phyloP scores from a whole-genome alignment of 2,888 invertebrate genomes.

The Chrysolina americana region DNA sequence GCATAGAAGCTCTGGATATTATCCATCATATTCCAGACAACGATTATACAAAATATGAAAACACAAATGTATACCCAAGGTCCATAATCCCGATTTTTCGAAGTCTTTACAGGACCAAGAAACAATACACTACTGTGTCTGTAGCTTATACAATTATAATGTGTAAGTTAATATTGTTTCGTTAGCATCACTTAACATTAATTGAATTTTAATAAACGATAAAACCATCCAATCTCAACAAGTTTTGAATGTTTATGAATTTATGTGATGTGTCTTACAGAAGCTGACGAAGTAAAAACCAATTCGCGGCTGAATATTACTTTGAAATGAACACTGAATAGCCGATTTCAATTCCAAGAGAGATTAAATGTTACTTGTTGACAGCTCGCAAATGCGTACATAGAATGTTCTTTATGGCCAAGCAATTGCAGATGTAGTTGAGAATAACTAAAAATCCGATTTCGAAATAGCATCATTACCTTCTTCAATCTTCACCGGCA shows the following conservation, averaged over 20 bases:
- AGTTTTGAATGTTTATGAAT: neutral
- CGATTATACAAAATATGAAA: too few species aligned
- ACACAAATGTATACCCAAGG: too few species aligned
- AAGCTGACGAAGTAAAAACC: neutral
- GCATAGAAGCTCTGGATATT: too few species aligned
- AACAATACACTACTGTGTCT: too few species aligned
- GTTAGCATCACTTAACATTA: too few species aligned
- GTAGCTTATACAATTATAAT: too few species aligned
- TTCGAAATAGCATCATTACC: neutral
- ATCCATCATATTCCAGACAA: too few species aligned
- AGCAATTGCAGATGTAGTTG: neutral
- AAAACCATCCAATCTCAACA: neutral
- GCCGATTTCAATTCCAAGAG: neutral
- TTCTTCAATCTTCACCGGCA: constrained; percentile 5
- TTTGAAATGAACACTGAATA: neutral
- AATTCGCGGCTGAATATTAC: neutral
- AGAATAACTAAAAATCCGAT: neutral
- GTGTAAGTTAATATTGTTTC: too few species aligned
- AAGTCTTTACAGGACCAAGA: too few species aligned
- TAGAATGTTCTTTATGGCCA: neutral
- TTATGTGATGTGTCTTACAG: neutral
- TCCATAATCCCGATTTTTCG: too few species aligned
- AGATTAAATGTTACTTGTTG: constrained; percentile 1
- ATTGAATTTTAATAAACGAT: too few species aligned
- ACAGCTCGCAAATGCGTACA: neutral